Base-by-base conservation (phyloP, 2,888 invertebrate species). In the Sphinx pinastri region DNA sequence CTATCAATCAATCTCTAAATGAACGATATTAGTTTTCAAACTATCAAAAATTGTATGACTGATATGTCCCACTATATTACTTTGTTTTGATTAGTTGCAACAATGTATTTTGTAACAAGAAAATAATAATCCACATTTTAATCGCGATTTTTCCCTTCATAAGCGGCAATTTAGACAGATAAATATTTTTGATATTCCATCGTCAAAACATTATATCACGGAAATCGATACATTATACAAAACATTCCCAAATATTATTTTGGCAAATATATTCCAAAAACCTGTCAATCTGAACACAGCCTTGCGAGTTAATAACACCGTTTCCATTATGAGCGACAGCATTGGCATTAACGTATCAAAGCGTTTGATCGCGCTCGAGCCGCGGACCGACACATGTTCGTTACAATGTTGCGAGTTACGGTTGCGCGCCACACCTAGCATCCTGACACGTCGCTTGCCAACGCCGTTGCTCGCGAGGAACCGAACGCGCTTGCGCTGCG, bases 401-500 rank as follows among this genome's bases (percentile, higher is more conserved):
- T 51, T 51, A 51, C 51, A 67, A 45, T n/a, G 60, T 63, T 67
- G 67, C 67, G 52, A n/a, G 52, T 52, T 31, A 68, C 54, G 45
- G 68, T 52, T 47, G 51, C 71, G 71, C 66, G 68, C 74, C 87
- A 83, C 82, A 92, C 92, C 92, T 86, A 91, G 72, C 75, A 83
- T 80, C 72, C 79, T 75, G 67, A 77, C 77, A 59, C 79, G 81
- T 52, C 77, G 75, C 73, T 72, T 73, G 83, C 83, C 85, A 77
- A 76, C 74, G 82, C 85, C 79, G 80, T 78, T 71, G 84, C 84
- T 79, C 80, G 80, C 76, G 78, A 79, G 82, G 77, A 84, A 83
- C 68, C 85, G 84, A 70, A 82, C 84, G 59, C 90, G 87, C 84
- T 90, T 90, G 77, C 78, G 63, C 19, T 47, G 63, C 16, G 63